A percentile compares a stretch with the other conserved stretches of the same genome.
These are phyloP conservation scores for Onychorhynchus coronatus DNA, from an alignment of 2,113 vertebrate species.

Conservation along the genomic window DNA sequence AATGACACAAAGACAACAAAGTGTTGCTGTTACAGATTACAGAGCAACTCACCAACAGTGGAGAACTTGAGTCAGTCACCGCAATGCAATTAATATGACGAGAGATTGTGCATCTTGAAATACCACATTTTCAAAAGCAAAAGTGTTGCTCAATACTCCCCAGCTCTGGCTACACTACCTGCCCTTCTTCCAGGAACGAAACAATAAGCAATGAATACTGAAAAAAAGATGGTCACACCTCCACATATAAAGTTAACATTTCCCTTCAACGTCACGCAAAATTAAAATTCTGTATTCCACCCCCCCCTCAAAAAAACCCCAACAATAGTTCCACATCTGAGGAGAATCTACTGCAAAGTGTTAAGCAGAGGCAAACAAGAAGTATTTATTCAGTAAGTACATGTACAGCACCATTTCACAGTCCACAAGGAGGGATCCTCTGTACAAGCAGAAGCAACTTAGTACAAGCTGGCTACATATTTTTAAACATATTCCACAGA, in stretches of 20 bases:
- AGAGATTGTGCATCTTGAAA: neutral
- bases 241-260: neutral
- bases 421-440: neutral
- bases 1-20: neutral
- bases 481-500: slow-evolving; percentile 6
- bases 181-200: neutral
- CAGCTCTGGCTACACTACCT: neutral
- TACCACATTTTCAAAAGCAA: neutral
- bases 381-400: neutral
- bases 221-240: neutral
- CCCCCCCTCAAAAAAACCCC: neutral
- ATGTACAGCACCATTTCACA: neutral
- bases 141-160: neutral
- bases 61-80: neutral
- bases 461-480: neutral
- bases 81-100: neutral
- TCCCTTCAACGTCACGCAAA: neutral
- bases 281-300: neutral
- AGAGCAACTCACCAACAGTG: neutral
- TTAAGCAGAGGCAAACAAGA: neutral
- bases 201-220: neutral
- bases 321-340: neutral
- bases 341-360: neutral
- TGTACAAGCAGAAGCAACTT: neutral
- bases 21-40: neutral